Evolutionary conservation across 2,113 vertebrate species (phyloP), one percentile per base, ranked within the genome.

Genomic region (Pachycephala philippinensis): DNA sequence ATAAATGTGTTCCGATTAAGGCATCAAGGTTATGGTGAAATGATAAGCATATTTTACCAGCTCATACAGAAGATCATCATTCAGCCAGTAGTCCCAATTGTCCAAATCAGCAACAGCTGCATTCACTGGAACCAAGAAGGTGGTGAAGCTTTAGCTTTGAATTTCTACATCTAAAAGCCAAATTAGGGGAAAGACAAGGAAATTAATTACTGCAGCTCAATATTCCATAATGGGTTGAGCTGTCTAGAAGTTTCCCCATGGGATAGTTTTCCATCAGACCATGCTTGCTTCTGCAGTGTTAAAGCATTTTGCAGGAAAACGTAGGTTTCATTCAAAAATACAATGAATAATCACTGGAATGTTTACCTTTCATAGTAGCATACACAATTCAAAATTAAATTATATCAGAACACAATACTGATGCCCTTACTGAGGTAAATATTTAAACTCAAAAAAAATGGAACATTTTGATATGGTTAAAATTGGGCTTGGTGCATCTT

Each of bases 51-150:
- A 39, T 54, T 89, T 90, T 65, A 65, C 30, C 52, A 66, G 31
- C 13, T 89, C 3, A 5, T 31, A n/a, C 13, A 35, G 33, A 86
- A 53, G 17, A 45, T 26, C 0, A 0, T 57, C 9, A 23, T 23
- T 82, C 37, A 80, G 15, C 4, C 42, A 74, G 11, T 40, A 45
- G 13, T 56, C 1, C 2, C 6, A 5, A 17, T 2, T 61, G 11
- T 20, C 35, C n/a, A 35, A 90, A 50, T 4, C 59, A 80, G 13
- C 31, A 83, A 47, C 1, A 1, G 15, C 31, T 90, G 15, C 19
- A 45, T 77, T 83, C 7, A 1, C n/a, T 9, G 7, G 31, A 78
- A 57, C 1, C 2, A 63, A 30, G 30, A 81, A 50, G 35, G 10
- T 39, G 28, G 14, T n/a, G 17, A 23, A 35, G 4, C 9, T 71